phyloP scores from a whole-genome alignment of 1,140 invertebrate species.

The Pectinophora gossypiella region DNA sequence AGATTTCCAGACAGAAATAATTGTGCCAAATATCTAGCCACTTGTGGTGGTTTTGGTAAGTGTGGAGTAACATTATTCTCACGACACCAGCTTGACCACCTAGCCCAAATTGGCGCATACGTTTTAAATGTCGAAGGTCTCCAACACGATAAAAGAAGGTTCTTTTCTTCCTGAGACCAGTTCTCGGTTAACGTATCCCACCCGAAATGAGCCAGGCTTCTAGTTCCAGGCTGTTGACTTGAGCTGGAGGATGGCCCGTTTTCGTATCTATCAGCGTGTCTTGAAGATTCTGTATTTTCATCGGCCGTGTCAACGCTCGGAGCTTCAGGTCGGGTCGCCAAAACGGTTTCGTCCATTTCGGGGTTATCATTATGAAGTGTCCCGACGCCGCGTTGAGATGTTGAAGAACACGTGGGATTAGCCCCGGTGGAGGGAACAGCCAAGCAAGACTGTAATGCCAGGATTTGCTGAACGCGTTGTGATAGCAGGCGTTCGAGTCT shows the following conservation, averaged over 20 bases:
- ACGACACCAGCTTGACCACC: slow-evolving; percentile 2
- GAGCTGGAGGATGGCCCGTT: slow-evolving; percentile 7
- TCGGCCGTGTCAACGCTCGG: slow-evolving; percentile 17
- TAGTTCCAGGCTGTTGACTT: slow-evolving; percentile 7
- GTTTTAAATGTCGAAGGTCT: slow-evolving; percentile 7
- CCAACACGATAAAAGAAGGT: slow-evolving; percentile 10
- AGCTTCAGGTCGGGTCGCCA: slow-evolving; percentile 24
- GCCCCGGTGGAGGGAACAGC: slow-evolving; percentile 42
- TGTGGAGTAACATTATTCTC: slow-evolving; percentile 9
- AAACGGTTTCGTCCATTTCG: slow-evolving; percentile 29
- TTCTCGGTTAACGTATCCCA: slow-evolving; percentile 5
- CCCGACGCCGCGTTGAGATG: slow-evolving; percentile 19
- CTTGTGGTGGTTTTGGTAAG: slow-evolving; percentile 11
- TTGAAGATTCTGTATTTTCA: slow-evolving; percentile 14
- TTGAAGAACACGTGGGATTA: slow-evolving; percentile 22
- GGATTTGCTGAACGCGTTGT: slow-evolving; percentile 32
- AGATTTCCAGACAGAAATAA: slow-evolving; percentile 15
- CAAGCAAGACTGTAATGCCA: slow-evolving; percentile 44
- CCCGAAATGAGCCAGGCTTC: slow-evolving; percentile 15
- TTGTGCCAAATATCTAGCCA: slow-evolving; percentile 23
- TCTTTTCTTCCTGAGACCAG: slow-evolving; percentile 9
- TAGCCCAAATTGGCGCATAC: slow-evolving; percentile 6
- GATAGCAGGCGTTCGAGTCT: slow-evolving; percentile 25
- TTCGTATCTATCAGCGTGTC: slow-evolving; percentile 16
- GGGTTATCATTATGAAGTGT: slow-evolving; percentile 19